Base-by-base conservation (phyloP, 2,113 vertebrate genomes). In the Hydropotes inermis region DNA sequence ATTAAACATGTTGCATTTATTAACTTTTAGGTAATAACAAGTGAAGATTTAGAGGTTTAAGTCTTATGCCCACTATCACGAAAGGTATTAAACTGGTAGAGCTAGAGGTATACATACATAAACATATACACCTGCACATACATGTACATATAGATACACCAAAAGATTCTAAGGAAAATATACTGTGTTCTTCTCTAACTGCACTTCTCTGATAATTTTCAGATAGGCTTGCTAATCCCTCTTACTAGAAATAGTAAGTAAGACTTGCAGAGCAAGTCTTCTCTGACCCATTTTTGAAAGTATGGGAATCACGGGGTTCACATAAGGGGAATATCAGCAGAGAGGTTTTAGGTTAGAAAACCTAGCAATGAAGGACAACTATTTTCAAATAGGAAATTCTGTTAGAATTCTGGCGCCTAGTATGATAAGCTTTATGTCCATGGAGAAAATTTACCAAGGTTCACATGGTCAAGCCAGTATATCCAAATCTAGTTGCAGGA, bases 331-430 rank as follows among this genome's bases (percentile, higher is more conserved):
- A 13, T 74, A 17, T 25, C 27, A 79, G n/a, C 8, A 57, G 3
- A 70, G 33, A 91, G 6, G 6, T 36, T 33, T 87, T 30, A 33
- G 15, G 15, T 50, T 54, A 74, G 33, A 55, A 91, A 74, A 47
- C 25, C 11, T 28, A 74, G 36, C n/a, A 47, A 39, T 19, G 6
- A 47, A 84, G 1, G 11, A 61, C 28, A 6, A 47, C 16, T 19
- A 30, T 55, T 95, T 92, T 64, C 74, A 45, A 7, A 45, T 57
- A 64, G 11, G 36, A 91, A 88, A 39, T 91, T 6, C 16, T 87
- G 1, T 74, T 92, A 52, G 17, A 17, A 85, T 81, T 70, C 43
- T 36, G 43, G 28, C 47, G n/a, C 33, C 16, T 61, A 7, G 82
- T 8, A 45, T n/a, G 7, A 60, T 30, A 28, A 61, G 3, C 4